A percentile compares a stretch with the other conserved stretches of the same genome.
Conservation (phyloP, 2,797 vertebrate genomes). For the Paratrypauchen microcephalus region DNA sequence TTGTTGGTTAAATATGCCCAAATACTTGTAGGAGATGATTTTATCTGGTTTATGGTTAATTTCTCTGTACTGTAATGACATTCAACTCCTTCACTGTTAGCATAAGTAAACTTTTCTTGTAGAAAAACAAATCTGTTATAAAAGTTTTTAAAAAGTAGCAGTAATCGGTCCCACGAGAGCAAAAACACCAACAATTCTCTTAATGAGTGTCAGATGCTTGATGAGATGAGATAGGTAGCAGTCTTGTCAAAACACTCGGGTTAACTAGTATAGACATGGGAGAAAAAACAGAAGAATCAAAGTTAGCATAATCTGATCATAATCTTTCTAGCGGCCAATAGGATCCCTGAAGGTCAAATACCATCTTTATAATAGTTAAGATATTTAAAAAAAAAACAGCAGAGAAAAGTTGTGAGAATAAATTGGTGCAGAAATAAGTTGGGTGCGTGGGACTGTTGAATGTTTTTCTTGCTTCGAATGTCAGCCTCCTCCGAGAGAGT, state of each 20-base stretch:
- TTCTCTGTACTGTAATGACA: background rate
- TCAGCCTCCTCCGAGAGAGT: conserved; percentile 19
- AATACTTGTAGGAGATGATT: background rate
- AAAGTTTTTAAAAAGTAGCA: background rate
- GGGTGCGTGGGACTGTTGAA: conserved; percentile 34
- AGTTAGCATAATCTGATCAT: conserved; percentile 7
- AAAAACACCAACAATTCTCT: background rate
- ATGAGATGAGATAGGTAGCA: background rate
- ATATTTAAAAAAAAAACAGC: background rate
- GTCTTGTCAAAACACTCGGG: background rate
- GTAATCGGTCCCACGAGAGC: background rate
- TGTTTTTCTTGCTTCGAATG: conserved; percentile 10
- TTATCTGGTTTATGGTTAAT: background rate
- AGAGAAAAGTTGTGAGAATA: conserved; percentile 27
- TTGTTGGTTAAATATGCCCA: background rate
- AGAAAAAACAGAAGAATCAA: conserved; percentile 7
- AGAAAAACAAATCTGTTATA: too few relatives aligned
- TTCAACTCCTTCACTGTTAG: background rate
- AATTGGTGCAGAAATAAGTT: conserved; percentile 34
- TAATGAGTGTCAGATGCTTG: background rate
- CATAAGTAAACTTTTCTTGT: background rate
- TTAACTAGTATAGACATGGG: conserved; percentile 4
- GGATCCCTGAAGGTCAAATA: conserved; percentile 26
- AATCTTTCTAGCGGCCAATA: background rate
- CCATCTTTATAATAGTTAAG: conserved; percentile 38